Percentiles rank a stretch among this genome's conserved stretches.
phyloP scores from a whole-genome alignment of 2,888 invertebrate genomes.

The Leptopilina myrica region DNA sequence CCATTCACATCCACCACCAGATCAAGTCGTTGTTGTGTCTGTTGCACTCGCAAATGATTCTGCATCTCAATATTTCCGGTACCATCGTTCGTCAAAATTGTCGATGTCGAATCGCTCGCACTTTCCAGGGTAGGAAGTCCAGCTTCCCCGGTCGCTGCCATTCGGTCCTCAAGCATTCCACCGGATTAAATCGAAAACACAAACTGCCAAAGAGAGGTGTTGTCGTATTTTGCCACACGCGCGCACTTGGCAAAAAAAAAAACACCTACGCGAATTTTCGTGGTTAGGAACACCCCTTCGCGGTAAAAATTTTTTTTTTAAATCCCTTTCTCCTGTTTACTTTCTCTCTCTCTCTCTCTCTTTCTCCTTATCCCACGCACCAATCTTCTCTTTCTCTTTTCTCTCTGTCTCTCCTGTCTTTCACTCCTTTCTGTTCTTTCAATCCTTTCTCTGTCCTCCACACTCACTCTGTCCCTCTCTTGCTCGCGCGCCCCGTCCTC shows the following conservation, averaged over 20 bases:
- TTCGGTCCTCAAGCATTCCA: slow-evolving; percentile 72
- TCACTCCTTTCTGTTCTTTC: slow-evolving; percentile 43
- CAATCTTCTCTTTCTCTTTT: slow-evolving; percentile 35
- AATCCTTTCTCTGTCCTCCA: slow-evolving; percentile 46
- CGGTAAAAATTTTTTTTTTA: slow-evolving; percentile 50
- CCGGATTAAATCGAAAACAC: slow-evolving; percentile 44
- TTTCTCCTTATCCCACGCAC: slow-evolving; percentile 32
- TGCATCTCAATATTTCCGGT: slow-evolving; percentile 44
- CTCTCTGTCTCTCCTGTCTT: slow-evolving; percentile 45
- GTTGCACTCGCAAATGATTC: slow-evolving; percentile 58
- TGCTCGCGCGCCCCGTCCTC: slow-evolving; percentile 35
- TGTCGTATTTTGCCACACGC: slow-evolving; percentile 54
- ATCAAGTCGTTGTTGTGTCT: slow-evolving; percentile 57
- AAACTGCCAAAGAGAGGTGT: not conserved
- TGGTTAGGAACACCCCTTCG: slow-evolving; percentile 55
- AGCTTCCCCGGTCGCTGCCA: slow-evolving; percentile 64
- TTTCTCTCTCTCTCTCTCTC: slow-evolving; percentile 8
- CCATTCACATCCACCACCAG: slow-evolving; percentile 61
- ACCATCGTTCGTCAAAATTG: slow-evolving; percentile 29
- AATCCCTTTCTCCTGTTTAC: slow-evolving; percentile 39
- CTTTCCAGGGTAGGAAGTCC: slow-evolving; percentile 53
- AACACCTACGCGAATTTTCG: slow-evolving; percentile 57
- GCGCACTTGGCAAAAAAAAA: slow-evolving; percentile 37
- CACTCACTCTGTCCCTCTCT: slow-evolving; percentile 36
- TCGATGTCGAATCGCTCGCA: slow-evolving; percentile 49